Evolutionary conservation across 2,797 vertebrate species (phyloP).

Genomic region (Chaetophractus vellerosus): DNA sequence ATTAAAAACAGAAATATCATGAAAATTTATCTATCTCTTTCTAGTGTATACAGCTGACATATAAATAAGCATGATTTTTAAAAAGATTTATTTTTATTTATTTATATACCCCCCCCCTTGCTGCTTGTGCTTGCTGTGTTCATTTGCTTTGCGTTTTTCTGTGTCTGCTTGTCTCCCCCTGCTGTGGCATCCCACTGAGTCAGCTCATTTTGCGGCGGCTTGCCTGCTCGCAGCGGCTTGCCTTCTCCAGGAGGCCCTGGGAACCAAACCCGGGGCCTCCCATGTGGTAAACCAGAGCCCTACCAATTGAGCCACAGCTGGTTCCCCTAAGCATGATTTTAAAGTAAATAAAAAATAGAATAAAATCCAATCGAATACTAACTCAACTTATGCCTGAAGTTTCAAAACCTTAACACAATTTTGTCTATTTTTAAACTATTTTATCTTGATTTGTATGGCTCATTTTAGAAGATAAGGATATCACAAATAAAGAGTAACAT

Average conservation of each 20-base stretch:
- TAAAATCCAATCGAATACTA: neutral
- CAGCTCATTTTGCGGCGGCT: too few species aligned
- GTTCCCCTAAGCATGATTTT: constrained; percentile 18
- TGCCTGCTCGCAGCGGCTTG: too few species aligned
- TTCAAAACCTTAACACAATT: neutral
- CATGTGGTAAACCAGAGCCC: too few species aligned
- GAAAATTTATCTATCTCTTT: neutral
- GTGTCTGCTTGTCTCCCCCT: too few species aligned
- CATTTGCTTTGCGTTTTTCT: too few species aligned
- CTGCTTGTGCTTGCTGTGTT: too few species aligned
- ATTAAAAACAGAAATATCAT: constrained; percentile 29
- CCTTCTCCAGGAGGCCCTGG: too few species aligned
- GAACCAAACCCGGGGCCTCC: too few species aligned
- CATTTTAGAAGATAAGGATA: constrained; percentile 24
- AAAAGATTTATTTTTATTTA: too few species aligned
- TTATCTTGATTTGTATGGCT: constrained; percentile 4
- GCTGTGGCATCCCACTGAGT: too few species aligned
- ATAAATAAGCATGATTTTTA: constrained; percentile 16
- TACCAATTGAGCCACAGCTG: too few species aligned
- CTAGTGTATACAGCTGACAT: neutral
- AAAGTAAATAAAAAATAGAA: constrained; percentile 54
- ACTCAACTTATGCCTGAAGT: neutral
- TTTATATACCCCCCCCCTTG: too few species aligned
- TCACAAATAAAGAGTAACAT: neutral
- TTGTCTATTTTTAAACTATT: neutral